Conservation (phyloP, 2,888 invertebrate genomes). For the Pemphredon lugubris region DNA sequence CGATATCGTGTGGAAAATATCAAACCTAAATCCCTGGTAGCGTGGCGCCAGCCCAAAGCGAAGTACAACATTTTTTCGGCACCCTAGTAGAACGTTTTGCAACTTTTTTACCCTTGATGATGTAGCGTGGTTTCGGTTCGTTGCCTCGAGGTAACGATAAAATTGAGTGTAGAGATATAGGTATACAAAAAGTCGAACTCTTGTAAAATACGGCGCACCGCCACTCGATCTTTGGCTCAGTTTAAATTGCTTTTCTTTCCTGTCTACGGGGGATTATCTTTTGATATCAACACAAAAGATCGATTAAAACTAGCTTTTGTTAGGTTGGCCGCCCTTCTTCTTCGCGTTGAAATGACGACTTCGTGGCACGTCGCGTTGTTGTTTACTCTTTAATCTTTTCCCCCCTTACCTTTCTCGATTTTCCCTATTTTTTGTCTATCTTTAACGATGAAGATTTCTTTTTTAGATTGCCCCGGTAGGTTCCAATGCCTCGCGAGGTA, state of each 20-base stretch:
- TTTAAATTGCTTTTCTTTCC: conserved; percentile 5
- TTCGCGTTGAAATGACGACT: conserved; percentile 17
- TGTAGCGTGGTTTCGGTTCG: no score
- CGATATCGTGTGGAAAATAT: no score
- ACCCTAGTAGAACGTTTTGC: no score
- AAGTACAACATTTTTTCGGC: no score
- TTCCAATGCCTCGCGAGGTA: conserved; percentile 4
- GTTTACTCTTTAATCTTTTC: neutral
- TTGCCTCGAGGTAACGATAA: no score
- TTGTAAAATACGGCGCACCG: neutral
- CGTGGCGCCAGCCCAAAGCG: no score
- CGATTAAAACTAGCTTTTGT: conserved; percentile 40
- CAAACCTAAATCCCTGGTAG: no score
- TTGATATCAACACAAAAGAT: conserved; percentile 23
- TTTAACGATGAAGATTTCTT: conserved; percentile 3
- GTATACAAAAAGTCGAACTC: neutral
- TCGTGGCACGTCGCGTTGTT: conserved; percentile 1
- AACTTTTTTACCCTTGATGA: no score
- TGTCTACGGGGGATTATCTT: no score
- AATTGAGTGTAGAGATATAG: no score
- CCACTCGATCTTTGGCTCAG: neutral
- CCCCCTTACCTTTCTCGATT: neutral
- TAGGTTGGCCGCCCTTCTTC: conserved; percentile 6
- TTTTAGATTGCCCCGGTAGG: conserved; percentile 16
- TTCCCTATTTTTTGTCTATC: neutral